Evolutionary conservation across 2,888 invertebrate genomes (phyloP).

Genomic region (Lottia scabra): DNA sequence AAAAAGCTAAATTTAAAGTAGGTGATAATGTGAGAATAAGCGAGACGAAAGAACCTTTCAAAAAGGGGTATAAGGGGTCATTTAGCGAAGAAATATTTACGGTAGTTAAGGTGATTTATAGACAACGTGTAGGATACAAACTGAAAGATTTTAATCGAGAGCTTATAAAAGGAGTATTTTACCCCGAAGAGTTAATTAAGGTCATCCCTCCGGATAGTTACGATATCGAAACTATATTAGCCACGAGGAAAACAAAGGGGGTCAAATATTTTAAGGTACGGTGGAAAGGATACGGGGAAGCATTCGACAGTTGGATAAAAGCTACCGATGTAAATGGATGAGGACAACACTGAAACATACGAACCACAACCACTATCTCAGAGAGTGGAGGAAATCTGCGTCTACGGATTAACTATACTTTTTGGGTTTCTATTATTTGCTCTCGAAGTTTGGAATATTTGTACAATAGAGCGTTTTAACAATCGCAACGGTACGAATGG

Average conservation of each 20-base stretch:
- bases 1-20: not conserved
- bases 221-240: not conserved
- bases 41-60: not conserved
- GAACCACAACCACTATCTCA: too few species aligned
- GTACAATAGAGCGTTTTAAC: too few species aligned
- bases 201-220: not conserved
- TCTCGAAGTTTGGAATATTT: too few species aligned
- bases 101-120: not conserved
- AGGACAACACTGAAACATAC: not conserved
- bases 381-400: too few species aligned
- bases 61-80: not conserved
- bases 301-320: not conserved
- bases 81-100: not conserved
- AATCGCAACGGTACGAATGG: too few species aligned
- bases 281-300: not conserved
- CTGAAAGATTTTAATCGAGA: not conserved
- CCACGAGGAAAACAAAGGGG: not conserved
- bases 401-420: too few species aligned
- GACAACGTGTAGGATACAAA: not conserved
- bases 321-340: not conserved
- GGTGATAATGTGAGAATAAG: not conserved
- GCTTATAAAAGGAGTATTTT: not conserved
- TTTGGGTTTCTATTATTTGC: too few species aligned
- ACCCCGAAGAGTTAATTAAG: not conserved
- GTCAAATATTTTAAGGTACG: not conserved